These are phyloP conservation scores for Drosophila prosaltans DNA, from an alignment of 1,140 invertebrate genomes.

Conservation along the genomic window DNA sequence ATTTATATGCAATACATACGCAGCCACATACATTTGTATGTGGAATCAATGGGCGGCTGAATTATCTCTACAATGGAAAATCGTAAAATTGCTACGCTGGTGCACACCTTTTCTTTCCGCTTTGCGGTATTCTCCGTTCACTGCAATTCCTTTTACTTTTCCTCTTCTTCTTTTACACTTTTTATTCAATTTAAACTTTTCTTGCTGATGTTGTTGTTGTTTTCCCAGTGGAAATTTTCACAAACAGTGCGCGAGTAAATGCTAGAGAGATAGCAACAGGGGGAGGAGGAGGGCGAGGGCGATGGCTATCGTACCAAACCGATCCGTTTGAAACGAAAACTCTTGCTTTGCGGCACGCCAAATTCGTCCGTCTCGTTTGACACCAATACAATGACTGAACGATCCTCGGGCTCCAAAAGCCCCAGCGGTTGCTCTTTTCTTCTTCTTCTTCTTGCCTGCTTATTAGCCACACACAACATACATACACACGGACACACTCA, in stretches of 20 bases:
- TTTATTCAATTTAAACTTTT: slow-evolving; percentile 27
- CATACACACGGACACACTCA: slow-evolving; percentile 10
- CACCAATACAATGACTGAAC: slow-evolving; percentile 70
- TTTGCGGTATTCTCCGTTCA: slow-evolving; percentile 10
- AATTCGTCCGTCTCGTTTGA: slow-evolving; percentile 76
- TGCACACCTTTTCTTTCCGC: slow-evolving; percentile 47
- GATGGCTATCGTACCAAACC: slow-evolving; percentile 45
- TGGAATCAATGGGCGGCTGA: slow-evolving; percentile 17
- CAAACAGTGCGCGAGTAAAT: slow-evolving; percentile 40
- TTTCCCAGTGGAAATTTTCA: slow-evolving; percentile 78
- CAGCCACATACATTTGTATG: slow-evolving; percentile 27
- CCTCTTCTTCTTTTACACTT: slow-evolving; percentile 53
- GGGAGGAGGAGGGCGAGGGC: slow-evolving; percentile 32
- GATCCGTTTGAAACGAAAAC: slow-evolving; percentile 47
- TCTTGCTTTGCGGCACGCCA: slow-evolving; percentile 61
- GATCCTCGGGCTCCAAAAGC: slow-evolving; percentile 75
- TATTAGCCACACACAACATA: slow-evolving; percentile 44
- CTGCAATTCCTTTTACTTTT: slow-evolving; percentile 45
- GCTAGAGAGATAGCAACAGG: slow-evolving; percentile 27
- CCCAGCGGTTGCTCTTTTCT: slow-evolving; percentile 55
- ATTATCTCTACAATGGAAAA: slow-evolving; percentile 12
- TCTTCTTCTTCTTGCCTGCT: slow-evolving; percentile 56
- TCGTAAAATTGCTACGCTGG: slow-evolving; percentile 6
- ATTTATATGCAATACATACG: slow-evolving; percentile 11
- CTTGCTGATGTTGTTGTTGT: slow-evolving; percentile 15